These are phyloP conservation scores for Sycophila sp. DNA, from an alignment of 1,140 invertebrate species.

Conservation along the genomic window DNA sequence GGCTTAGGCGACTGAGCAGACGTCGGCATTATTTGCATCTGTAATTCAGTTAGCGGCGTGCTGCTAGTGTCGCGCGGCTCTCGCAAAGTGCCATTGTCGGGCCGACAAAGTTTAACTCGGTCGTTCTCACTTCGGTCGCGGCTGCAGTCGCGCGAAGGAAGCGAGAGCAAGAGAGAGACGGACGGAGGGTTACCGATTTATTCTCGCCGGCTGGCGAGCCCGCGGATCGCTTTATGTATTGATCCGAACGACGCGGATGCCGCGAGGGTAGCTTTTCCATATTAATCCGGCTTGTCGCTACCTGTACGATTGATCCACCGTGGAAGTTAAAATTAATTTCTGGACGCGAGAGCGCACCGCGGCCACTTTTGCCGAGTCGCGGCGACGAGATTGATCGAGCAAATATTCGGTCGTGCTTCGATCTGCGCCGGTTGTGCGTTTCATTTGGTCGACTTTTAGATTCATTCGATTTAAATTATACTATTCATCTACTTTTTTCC, in stretches of 20 bases:
- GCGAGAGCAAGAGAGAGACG: not conserved
- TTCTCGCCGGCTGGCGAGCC: too few relatives aligned
- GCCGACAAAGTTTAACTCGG: slow-evolving; percentile 41
- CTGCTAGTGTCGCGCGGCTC: slow-evolving; percentile 36
- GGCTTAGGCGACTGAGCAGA: slow-evolving; percentile 22
- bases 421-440: too few relatives aligned
- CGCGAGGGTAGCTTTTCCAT: slow-evolving; percentile 12
- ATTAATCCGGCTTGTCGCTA: slow-evolving; percentile 24
- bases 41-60: slow-evolving; percentile 60
- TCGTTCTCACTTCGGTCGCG: slow-evolving; percentile 32
- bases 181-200: slow-evolving; percentile 18
- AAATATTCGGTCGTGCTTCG: too few relatives aligned
- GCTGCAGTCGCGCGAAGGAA: not conserved
- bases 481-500: too few relatives aligned
- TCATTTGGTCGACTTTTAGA: too few relatives aligned
- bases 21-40: slow-evolving; percentile 56
- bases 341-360: not conserved
- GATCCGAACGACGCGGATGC: not conserved
- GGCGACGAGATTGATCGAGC: not conserved
- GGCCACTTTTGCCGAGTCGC: too few relatives aligned
- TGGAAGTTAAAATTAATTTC: not conserved
- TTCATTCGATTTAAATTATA: too few relatives aligned
- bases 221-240: slow-evolving; percentile 17
- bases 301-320: not conserved
- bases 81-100: slow-evolving; percentile 57